Conservation (phyloP, 2,797 vertebrate genomes). For the Diplodus puntazzo region DNA sequence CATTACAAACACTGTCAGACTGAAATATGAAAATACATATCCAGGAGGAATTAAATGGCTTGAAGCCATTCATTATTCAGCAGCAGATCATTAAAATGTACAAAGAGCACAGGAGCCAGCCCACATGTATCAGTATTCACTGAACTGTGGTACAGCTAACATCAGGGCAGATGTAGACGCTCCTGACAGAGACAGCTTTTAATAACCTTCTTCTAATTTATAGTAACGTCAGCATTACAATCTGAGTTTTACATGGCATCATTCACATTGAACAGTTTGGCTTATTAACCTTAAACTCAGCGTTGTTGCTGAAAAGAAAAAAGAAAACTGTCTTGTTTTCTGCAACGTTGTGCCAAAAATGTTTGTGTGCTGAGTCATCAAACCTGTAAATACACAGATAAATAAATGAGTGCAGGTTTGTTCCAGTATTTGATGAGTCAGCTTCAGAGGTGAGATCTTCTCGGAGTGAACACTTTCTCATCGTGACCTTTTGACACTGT, state of each 20-base stretch:
- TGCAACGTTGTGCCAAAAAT: not conserved
- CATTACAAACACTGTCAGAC: constrained; percentile 13
- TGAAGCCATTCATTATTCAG: not conserved
- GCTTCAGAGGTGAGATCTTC: too few species aligned
- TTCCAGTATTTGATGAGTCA: not conserved
- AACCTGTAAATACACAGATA: not conserved
- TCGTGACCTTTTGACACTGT: too few species aligned
- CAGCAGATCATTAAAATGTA: constrained; percentile 17
- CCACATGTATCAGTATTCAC: constrained; percentile 11
- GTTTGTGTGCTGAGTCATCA: not conserved
- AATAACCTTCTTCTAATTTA: not conserved
- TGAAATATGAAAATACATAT: not conserved
- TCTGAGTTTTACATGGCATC: not conserved
- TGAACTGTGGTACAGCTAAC: not conserved
- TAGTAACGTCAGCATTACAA: not conserved
- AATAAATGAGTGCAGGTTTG: not conserved
- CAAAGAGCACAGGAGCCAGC: not conserved
- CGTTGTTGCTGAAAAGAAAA: too few species aligned
- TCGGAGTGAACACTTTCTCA: too few species aligned
- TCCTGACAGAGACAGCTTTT: not conserved
- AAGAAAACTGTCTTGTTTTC: too few species aligned
- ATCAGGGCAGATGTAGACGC: not conserved
- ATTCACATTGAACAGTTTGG: not conserved
- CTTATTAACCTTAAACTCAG: not conserved
- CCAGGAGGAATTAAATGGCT: not conserved